Evolutionary conservation across 2,888 invertebrate species (phyloP).

Genomic region (Mimas tiliae): DNA sequence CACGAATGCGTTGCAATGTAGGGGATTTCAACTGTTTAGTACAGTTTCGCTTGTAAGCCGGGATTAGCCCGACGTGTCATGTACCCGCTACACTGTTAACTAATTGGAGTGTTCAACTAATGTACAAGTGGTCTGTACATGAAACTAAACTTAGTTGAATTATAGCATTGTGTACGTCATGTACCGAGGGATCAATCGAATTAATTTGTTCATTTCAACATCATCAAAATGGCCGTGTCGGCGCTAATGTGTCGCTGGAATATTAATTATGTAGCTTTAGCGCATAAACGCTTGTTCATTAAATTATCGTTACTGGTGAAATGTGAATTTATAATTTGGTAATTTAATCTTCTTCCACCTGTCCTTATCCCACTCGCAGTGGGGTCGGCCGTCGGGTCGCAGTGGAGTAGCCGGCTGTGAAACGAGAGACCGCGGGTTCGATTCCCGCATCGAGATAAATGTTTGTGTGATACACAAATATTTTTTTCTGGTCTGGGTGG

Average conservation of each 20-base stretch:
- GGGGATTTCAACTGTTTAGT: slow-evolving; percentile 69
- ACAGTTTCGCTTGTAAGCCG: slow-evolving; percentile 67
- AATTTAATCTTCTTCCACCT: too few species aligned
- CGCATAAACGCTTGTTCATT: too few species aligned
- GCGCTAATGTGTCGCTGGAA: not conserved
- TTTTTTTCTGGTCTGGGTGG: too few species aligned
- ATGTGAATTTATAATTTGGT: too few species aligned
- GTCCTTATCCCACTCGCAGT: too few species aligned
- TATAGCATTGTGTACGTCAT: slow-evolving; percentile 7
- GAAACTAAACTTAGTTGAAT: slow-evolving; percentile 49
- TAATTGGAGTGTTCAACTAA: slow-evolving; percentile 67
- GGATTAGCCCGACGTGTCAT: slow-evolving; percentile 73
- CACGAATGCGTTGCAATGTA: slow-evolving; percentile 71
- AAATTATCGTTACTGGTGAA: too few species aligned
- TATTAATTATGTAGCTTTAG: not conserved
- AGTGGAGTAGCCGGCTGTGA: too few species aligned
- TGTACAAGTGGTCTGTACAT: slow-evolving; percentile 53
- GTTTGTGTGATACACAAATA: too few species aligned
- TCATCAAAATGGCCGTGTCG: slow-evolving; percentile 6
- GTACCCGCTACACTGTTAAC: slow-evolving; percentile 65
- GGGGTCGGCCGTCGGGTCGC: too few species aligned
- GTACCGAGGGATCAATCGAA: not conserved
- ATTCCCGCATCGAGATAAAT: too few species aligned
- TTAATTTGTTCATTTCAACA: slow-evolving; percentile 16
- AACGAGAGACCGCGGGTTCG: too few species aligned